These are phyloP conservation scores for Sebastes steindachneri DNA, from an alignment of 2,797 vertebrate species.

Conservation along the genomic window DNA sequence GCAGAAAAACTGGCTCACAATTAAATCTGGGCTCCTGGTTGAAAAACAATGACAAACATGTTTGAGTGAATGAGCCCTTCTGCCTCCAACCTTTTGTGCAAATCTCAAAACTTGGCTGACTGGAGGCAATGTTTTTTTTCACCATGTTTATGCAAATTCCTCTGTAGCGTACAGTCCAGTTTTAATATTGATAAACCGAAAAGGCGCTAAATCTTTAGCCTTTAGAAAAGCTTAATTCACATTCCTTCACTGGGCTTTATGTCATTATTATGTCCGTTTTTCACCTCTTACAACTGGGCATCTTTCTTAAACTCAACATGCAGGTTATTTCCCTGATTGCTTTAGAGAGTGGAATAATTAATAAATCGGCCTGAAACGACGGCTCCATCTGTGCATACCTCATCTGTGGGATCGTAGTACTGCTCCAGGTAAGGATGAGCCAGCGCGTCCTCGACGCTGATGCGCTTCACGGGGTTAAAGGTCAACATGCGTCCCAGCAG, in stretches of 20 bases:
- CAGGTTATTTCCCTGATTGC: background rate
- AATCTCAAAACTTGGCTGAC: background rate
- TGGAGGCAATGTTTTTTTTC: background rate
- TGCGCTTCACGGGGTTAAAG: constrained; percentile 92
- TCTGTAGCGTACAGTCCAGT: background rate
- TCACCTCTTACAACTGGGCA: too few relatives aligned
- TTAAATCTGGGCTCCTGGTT: constrained; percentile 14
- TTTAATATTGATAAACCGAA: background rate
- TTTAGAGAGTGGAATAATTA: background rate
- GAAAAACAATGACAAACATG: constrained; percentile 23
- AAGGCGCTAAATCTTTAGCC: background rate
- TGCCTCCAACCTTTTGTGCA: background rate
- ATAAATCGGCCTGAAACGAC: background rate
- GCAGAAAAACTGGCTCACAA: background rate
- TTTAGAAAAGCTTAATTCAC: background rate
- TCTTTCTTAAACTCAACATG: too few relatives aligned
- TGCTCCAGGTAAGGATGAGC: constrained; percentile 92
- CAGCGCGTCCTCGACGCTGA: constrained; percentile 92
- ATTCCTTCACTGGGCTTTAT: background rate
- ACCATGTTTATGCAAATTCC: background rate
- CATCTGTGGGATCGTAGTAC: constrained; percentile 93
- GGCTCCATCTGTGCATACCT: constrained; percentile 71
- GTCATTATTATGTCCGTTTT: background rate
- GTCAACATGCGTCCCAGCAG: constrained; percentile 91
- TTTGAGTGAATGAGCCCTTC: background rate